These are phyloP conservation scores for Toxotes jaculatrix DNA, from an alignment of 2,113 vertebrate species.

Conservation along the genomic window DNA sequence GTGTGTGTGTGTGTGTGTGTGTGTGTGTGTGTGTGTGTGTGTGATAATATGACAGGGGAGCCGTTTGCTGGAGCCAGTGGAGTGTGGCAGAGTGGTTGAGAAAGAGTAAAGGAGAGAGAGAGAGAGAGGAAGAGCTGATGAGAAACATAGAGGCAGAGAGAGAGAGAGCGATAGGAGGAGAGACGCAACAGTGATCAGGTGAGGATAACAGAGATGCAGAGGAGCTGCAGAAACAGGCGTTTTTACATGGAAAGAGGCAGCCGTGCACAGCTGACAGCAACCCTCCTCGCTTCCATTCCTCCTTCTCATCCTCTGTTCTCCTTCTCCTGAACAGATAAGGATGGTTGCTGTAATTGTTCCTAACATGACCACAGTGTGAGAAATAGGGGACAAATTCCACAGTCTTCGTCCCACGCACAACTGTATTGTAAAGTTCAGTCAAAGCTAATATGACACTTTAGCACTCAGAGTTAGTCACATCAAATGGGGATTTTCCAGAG, in stretches of 20 bases:
- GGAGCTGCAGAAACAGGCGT: slow-evolving; percentile 68
- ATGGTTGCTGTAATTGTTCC: neutral
- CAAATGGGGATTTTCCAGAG: neutral
- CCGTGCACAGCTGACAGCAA: slow-evolving; percentile 76
- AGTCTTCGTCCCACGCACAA: neutral
- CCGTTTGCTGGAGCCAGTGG: slow-evolving; percentile 80
- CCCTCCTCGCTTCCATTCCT: slow-evolving; percentile 44
- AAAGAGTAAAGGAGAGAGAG: slow-evolving; percentile 64
- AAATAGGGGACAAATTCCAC: neutral
- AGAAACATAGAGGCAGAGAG: slow-evolving; percentile 53
- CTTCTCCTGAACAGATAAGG: neutral
- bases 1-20: slow-evolving; percentile 42
- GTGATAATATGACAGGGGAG: slow-evolving; percentile 83
- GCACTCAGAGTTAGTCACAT: neutral
- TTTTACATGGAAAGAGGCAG: slow-evolving; percentile 75
- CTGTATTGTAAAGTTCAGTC: neutral
- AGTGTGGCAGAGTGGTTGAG: slow-evolving; percentile 78
- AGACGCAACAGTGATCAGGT: slow-evolving; percentile 70
- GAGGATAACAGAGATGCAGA: slow-evolving; percentile 72
- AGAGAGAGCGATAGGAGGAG: slow-evolving; percentile 59
- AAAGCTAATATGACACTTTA: neutral
- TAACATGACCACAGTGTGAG: neutral
- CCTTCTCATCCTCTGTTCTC: slow-evolving; percentile 27
- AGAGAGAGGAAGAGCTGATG: slow-evolving; percentile 70
- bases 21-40: slow-evolving; percentile 26